phyloP scores from a whole-genome alignment of 1,140 invertebrate species.

The Theocolax elegans region DNA sequence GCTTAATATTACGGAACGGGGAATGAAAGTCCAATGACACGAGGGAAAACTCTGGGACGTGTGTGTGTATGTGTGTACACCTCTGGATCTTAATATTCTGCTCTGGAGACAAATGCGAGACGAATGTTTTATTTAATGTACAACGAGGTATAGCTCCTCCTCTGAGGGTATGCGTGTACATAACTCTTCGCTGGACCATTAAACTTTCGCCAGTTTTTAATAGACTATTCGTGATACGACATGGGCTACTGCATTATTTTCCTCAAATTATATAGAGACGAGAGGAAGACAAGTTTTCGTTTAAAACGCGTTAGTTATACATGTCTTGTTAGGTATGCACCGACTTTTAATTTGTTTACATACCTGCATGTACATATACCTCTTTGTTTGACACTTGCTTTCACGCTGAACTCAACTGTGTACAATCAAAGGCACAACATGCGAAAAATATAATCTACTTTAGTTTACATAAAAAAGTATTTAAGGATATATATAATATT shows the following conservation, averaged over 20 bases:
- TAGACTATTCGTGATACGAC: conserved; percentile 15
- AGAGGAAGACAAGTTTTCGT: not conserved
- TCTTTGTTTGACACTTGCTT: too few species aligned
- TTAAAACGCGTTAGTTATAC: not conserved
- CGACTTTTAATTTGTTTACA: too few species aligned
- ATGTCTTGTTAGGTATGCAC: too few species aligned
- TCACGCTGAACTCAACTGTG: too few species aligned
- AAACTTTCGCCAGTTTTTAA: conserved; percentile 40
- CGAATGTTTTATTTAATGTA: conserved; percentile 39
- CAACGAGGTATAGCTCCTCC: not conserved
- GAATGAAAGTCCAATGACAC: conserved; percentile 24
- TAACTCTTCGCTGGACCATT: conserved; percentile 31
- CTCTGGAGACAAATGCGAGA: conserved; percentile 31
- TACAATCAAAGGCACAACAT: too few species aligned
- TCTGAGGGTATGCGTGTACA: not conserved
- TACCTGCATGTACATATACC: too few species aligned
- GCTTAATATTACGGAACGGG: not conserved
- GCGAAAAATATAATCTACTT: too few species aligned
- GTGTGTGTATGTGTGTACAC: not conserved
- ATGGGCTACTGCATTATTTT: conserved; percentile 5
- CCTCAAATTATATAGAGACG: conserved; percentile 2
- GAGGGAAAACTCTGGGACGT: not conserved
- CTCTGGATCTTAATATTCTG: conserved; percentile 33
- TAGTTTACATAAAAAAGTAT: too few species aligned
- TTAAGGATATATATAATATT: too few species aligned